Base-by-base conservation (phyloP, 2,888 invertebrate genomes). In the Folsomia manolachei region DNA sequence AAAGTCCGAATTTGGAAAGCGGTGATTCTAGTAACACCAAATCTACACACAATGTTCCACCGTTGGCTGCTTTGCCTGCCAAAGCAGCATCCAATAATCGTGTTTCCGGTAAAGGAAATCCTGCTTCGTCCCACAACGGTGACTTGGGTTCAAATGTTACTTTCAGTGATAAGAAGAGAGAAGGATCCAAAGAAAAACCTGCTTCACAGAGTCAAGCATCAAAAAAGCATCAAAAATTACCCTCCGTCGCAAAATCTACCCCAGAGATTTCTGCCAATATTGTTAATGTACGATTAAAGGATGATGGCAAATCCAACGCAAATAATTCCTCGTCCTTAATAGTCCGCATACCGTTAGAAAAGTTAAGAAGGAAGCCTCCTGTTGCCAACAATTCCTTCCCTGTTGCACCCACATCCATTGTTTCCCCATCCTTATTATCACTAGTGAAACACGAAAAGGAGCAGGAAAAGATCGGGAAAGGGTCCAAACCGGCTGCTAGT, bases 81-180 rank as follows among this genome's bases (percentile, higher is more conserved):
- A 39, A 62, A 27, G 24, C 72, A 18, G 65, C 74, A 9, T 65
- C 78, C n/a, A 70, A 77, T 9, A 79, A 80, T 65, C 76, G 80
- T 21, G 79, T 80, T 21, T 77, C 78, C 69, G 79, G 76, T 71
- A 81, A 81, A 76, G 81, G 74, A 53, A 75, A 70, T 52, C 80
- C 80, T 53, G 70, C 60, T 69, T 39, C 39, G 4, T 71, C 71
- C 25, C 79, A 79, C 53, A 80, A 80, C 65, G 80, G 79, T 21
- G 78, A 78, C 27, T 18, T 79, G 18, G 75, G 76, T 39, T 23
- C 74, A 11, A 77, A 63, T 73, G 73, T 69, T 61, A 73, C 63
- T 63, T 64, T 68, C 9, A 72, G 53, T 69, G 70, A 53, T 9
- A 64, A 64, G 27, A 64, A 71, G 66, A 61, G 66, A 69, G 63